Evolutionary conservation across 2,797 vertebrate species (phyloP).

Genomic region (Sitta carolinensis): DNA sequence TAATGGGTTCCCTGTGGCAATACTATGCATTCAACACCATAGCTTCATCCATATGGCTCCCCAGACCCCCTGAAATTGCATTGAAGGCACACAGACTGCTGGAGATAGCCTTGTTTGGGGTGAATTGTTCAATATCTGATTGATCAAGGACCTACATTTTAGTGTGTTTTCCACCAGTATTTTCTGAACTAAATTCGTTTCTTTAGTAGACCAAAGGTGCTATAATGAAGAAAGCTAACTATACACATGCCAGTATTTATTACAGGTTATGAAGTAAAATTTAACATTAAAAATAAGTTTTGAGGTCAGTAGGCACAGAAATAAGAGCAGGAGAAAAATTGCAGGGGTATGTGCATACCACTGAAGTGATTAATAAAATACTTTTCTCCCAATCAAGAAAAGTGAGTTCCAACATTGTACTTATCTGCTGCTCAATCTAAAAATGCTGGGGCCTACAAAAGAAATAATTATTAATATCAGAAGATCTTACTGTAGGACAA

Average conservation of each 20-base stretch:
- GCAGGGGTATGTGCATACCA: not conserved
- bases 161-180: not conserved
- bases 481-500: slow-evolving; percentile 34
- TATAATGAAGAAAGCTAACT: not conserved
- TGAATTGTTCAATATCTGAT: not conserved
- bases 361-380: slow-evolving; percentile 40
- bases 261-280: not conserved
- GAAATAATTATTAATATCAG: slow-evolving; percentile 51
- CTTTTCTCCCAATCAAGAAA: slow-evolving; percentile 31
- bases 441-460: slow-evolving; percentile 28
- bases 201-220: not conserved
- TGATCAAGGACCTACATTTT: not conserved
- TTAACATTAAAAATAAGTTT: not conserved
- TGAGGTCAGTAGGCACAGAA: not conserved
- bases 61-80: not conserved
- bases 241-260: not conserved
- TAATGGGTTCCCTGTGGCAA: not conserved
- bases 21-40: not conserved
- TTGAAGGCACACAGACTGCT: not conserved
- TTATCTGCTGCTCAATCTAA: slow-evolving; percentile 50
- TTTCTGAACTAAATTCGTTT: not conserved
- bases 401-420: slow-evolving; percentile 43
- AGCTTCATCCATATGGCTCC: not conserved
- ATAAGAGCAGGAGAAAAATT: not conserved
- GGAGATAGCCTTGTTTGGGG: not conserved